These are phyloP conservation scores for Clarias platycephalus DNA, from an alignment of 2,797 vertebrate species.

Conservation along the genomic window DNA sequence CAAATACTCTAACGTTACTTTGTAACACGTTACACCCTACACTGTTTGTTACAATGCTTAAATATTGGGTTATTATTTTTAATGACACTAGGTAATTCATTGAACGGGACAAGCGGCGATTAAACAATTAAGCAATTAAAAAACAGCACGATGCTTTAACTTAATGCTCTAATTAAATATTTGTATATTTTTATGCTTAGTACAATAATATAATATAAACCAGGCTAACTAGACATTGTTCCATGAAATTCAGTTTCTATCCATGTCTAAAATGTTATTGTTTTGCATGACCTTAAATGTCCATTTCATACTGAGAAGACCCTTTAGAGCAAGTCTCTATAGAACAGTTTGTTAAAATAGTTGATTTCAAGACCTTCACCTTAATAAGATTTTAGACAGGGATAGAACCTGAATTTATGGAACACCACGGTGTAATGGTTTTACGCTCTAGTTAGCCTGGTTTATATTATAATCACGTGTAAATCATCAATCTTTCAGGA, in stretches of 20 bases:
- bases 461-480: neutral
- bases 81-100: too few species aligned
- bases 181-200: neutral
- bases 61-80: too few species aligned
- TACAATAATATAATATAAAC: neutral
- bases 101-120: too few species aligned
- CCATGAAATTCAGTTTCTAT: neutral
- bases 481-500: neutral
- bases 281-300: neutral
- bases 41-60: too few species aligned
- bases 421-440: neutral
- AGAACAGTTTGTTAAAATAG: neutral
- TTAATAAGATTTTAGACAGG: neutral
- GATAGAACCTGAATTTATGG: neutral
- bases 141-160: too few species aligned
- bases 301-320: neutral
- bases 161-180: neutral
- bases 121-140: too few species aligned
- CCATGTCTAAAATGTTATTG: neutral
- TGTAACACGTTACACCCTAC: too few species aligned
- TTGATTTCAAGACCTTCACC: neutral
- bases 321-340: neutral
- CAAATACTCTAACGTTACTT: too few species aligned
- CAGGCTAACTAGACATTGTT: neutral
- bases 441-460: neutral